Base-by-base conservation (phyloP, 2,113 vertebrate species). In the Silurus asotus region DNA sequence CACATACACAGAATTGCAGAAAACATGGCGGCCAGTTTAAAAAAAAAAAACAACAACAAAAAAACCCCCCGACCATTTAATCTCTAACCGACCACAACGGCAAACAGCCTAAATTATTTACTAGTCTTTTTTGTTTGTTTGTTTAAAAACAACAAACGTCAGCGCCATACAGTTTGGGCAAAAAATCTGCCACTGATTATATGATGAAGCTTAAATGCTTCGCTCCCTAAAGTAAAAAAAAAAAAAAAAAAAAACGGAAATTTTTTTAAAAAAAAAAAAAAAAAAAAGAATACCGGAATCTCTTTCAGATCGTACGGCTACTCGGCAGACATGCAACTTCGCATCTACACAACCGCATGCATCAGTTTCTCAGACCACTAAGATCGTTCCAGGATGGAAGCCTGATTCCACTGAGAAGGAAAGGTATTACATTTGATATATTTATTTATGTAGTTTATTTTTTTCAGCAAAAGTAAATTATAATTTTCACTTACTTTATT, bases 111-210 rank as follows among this genome's bases (percentile, higher is more conserved):
- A 87, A 81, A 86, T 37, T 83, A 85, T 83, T 37, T 20, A 79
- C 87, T 92, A 95, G 93, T 93, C 94, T 93, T 94, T 94, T 90
- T 79, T 90, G 9, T n/a, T 25, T 37, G 37, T 37, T 37, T 37
- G 15, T n/a, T 62, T 23, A 55, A 0, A 11, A 55, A 55, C 81
- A 69, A 90, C 91, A 93, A 93, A 92, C 91, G 70, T 80, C 88
- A 88, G 84, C 91, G 87, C 74, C 87, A 76, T 84, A 55, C 37
- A 75, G 88, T 86, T 89, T 90, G 88, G 91, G 91, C 86, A 90
- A n/a, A n/a, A 74, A n/a, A 74, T 48, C 49, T 62, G 23, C 45
- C 81, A 19, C 83, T 7, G 8, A 37, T 51, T 65, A 64, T 48
- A 84, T 55, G 0, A 19, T n/a, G 82, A 80, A 69, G 45, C 48